phyloP scores from a whole-genome alignment of 2,113 vertebrate species.

The Trinectes maculatus region DNA sequence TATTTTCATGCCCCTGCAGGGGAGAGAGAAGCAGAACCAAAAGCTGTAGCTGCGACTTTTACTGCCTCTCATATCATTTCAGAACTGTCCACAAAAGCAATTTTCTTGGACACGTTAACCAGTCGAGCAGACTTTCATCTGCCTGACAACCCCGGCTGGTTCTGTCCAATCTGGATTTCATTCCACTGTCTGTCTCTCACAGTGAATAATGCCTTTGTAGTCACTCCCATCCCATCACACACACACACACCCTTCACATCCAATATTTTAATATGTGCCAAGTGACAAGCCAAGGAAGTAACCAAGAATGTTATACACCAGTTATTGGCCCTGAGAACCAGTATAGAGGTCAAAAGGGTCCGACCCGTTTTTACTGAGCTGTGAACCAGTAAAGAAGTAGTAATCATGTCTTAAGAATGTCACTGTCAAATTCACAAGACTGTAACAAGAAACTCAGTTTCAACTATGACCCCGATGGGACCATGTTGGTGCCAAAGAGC shows the following conservation, averaged over 20 bases:
- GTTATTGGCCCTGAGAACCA: constrained; percentile 73
- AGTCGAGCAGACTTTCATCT: constrained; percentile 54
- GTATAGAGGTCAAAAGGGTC: constrained; percentile 65
- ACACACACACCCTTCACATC: constrained; percentile 48
- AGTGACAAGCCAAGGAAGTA: constrained; percentile 75
- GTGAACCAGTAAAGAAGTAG: constrained; percentile 39
- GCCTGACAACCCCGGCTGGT: constrained; percentile 44
- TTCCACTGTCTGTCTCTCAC: constrained; percentile 59
- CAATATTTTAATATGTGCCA: constrained; percentile 73
- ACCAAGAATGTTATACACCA: constrained; percentile 68
- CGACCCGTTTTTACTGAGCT: constrained; percentile 33
- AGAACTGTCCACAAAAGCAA: constrained; percentile 45
- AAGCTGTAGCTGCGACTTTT: constrained; percentile 68
- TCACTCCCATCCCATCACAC: constrained; percentile 47
- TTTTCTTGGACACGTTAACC: constrained; percentile 58
- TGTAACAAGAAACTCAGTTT: constrained; percentile 44
- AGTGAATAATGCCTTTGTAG: constrained; percentile 76
- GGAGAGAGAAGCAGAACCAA: constrained; percentile 61
- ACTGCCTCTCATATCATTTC: constrained; percentile 61
- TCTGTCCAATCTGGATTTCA: constrained; percentile 70
- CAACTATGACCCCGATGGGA: constrained; percentile 35
- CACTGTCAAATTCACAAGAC: constrained; percentile 68
- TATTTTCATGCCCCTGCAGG: constrained; percentile 66
- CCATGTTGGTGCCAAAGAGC: constrained; percentile 25
- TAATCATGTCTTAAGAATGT: constrained; percentile 62